These are phyloP conservation scores for Lanistes nyassanus DNA, from an alignment of 1,140 invertebrate genomes.

Conservation along the genomic window DNA sequence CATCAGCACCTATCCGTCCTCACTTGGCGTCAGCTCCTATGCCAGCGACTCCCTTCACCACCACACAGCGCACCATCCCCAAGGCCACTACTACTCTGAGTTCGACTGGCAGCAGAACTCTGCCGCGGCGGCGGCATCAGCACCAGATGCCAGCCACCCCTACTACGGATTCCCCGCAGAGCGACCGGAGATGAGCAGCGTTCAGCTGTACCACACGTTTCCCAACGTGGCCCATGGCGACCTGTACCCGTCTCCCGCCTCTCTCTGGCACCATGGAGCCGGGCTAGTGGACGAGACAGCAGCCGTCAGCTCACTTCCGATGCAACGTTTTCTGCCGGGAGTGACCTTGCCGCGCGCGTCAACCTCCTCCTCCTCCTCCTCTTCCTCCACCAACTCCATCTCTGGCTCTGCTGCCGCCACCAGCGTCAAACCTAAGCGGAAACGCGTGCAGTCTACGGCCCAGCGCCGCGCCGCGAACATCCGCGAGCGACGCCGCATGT, in stretches of 20 bases:
- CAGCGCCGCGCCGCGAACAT: constrained; percentile 66
- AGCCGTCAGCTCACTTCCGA: neutral
- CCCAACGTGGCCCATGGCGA: constrained; percentile 8
- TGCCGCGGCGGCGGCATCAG: constrained; percentile 5
- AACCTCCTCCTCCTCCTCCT: neutral
- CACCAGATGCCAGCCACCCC: neutral
- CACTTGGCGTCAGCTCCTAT: neutral
- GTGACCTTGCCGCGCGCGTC: neutral
- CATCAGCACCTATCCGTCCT: constrained; percentile 6
- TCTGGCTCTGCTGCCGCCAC: constrained; percentile 3
- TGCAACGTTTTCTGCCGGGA: constrained; percentile 13
- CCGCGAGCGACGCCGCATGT: constrained; percentile 62
- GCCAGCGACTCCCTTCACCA: constrained; percentile 9
- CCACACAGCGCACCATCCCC: constrained; percentile 15
- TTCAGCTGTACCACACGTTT: constrained; percentile 15
- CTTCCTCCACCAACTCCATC: neutral
- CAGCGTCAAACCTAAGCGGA: constrained; percentile 50
- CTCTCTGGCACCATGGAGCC: constrained; percentile 12
- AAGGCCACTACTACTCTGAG: constrained; percentile 29
- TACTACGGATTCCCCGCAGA: constrained; percentile 7
- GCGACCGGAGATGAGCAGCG: constrained; percentile 3
- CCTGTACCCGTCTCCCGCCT: constrained; percentile 9
- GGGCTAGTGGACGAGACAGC: neutral
- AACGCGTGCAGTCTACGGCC: constrained; percentile 47
- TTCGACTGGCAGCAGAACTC: constrained; percentile 30